Evolutionary conservation across 2,797 vertebrate species (phyloP).

Genomic region (Ptychobarbus kaznakovi): DNA sequence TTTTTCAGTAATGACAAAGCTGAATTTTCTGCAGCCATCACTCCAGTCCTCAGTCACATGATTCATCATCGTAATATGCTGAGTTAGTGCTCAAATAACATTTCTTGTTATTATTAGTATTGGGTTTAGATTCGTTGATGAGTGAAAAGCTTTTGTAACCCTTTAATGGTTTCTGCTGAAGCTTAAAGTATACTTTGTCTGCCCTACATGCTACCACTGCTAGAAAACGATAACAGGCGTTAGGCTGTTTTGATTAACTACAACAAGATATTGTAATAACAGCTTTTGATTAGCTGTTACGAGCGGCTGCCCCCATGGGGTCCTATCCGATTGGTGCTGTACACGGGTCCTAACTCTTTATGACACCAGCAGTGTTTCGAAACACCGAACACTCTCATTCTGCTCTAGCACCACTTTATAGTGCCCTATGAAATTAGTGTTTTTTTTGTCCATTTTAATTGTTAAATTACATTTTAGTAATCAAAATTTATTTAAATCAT

Average conservation of each 20-base stretch:
- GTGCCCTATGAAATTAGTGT: background rate
- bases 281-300: conserved; percentile 7
- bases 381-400: background rate
- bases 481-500: background rate
- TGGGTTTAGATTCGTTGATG: background rate
- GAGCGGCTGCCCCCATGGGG: background rate
- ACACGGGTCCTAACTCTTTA: background rate
- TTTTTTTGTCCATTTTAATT: background rate
- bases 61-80: background rate
- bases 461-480: background rate
- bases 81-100: background rate
- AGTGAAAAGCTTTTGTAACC: background rate
- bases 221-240: conserved; percentile 1
- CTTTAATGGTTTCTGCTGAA: background rate
- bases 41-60: background rate
- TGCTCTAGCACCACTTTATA: background rate
- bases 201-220: background rate
- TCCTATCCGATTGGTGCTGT: background rate
- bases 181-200: background rate
- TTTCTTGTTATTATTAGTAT: background rate
- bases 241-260: conserved; percentile 4
- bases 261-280: background rate
- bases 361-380: background rate
- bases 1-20: background rate
- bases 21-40: background rate